Evolutionary conservation across 2,888 invertebrate species (phyloP), one percentile per base, ranked within the genome.

Genomic region (Dasysyrphus albostriatus): DNA sequence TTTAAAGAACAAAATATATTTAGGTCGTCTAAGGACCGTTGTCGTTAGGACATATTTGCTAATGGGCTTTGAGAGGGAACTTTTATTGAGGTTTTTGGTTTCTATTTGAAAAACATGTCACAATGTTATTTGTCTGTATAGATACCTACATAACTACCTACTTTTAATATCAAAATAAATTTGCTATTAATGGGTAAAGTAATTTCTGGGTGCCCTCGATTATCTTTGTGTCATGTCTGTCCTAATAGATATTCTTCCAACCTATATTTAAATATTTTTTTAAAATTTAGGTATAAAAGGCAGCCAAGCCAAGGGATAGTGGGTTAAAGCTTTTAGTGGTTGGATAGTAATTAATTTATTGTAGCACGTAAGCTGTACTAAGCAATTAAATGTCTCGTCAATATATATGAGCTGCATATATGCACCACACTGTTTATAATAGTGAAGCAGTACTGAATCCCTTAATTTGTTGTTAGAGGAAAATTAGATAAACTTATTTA

Each of bases 21-120:
- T 24, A 61, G 61, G 61, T 39, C 54, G 51, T 16, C 42, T 39
- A 70, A 32, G 29, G 70, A 32, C 56, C 39, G 54, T 29, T 74
- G 49, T 59, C 58, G 81, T 63, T 74, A 63, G 73, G 63, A 75
- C 69, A 72, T 76, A 67, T 73, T 73, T 81, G 73, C 81, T 85
- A 85, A 85, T 85, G 84, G 81, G 49, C 49, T 81, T 9, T 76
- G 32, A 49, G 67, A 51, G 49, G 24, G 70, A 76, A 51, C 49
- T 32, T 51, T 61, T 69, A 69, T 85, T 73, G 59, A 73, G 67
- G 83, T 47, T 69, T 69, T 72, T 37, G 54, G 63, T 72, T 58
- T 58, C 44, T 32, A 14, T 56, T 58, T 72, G 72, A 32, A 72
- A 72, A 72, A 69, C 69, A 54, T 69, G 69, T 69, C 69, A 69